Conservation (phyloP, 2,113 vertebrate species). For the Lota lota region DNA sequence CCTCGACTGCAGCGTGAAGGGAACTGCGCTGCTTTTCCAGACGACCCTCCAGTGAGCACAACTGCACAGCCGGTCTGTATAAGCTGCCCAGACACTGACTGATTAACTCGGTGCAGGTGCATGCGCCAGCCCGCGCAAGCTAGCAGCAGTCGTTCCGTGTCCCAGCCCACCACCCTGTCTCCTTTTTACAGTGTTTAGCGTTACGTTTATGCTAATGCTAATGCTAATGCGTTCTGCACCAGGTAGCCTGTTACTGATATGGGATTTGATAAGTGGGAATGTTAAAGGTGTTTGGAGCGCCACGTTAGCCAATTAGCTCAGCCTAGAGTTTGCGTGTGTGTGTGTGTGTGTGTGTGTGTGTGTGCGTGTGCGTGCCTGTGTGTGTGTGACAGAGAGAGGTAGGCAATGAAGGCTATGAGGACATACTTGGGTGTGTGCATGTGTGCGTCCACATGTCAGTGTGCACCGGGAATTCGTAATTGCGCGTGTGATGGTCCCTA, state of each 20-base stretch:
- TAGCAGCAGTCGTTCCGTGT: constrained; percentile 39
- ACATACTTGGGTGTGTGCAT: not conserved
- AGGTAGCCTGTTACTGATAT: not conserved
- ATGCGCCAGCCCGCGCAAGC: constrained; percentile 22
- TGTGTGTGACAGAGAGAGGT: no score
- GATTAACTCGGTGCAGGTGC: constrained; percentile 56
- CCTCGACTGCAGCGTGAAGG: constrained; percentile 12
- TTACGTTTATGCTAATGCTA: constrained; percentile 20
- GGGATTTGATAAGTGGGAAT: constrained; percentile 9
- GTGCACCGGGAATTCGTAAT: not conserved
- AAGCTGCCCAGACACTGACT: constrained; percentile 47
- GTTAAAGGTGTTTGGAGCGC: not conserved
- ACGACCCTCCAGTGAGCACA: constrained; percentile 36
- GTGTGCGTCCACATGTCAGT: not conserved
- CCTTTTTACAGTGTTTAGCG: constrained; percentile 18
- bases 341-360: not conserved
- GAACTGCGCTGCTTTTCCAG: constrained; percentile 30
- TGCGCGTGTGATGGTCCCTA: not conserved
- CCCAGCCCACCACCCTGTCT: constrained; percentile 10
- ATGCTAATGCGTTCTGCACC: not conserved
- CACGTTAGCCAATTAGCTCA: not conserved
- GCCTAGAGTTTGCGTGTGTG: not conserved
- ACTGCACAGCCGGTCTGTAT: constrained; percentile 52
- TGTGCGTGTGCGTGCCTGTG: not conserved
- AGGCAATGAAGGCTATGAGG: not conserved